Percentiles rank a stretch among this genome's conserved stretches.
phyloP scores from a whole-genome alignment of 2,113 vertebrate species.

The Sapajus apella region DNA sequence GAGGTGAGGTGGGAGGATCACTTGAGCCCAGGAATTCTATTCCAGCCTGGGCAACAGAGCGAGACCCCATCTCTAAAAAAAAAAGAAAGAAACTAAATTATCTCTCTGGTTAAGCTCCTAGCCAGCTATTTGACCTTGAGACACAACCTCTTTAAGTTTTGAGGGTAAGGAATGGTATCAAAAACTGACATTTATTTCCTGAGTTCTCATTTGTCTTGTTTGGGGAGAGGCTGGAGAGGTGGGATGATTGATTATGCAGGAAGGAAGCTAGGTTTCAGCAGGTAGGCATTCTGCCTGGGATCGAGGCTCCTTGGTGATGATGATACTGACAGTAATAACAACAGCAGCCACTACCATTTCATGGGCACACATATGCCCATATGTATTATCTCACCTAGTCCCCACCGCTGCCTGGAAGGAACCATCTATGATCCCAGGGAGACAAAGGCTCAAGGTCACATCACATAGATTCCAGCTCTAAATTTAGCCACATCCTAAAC shows the following conservation, averaged over 20 bases:
- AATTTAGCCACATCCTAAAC: neutral
- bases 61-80: no score
- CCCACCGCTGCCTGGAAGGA: neutral
- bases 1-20: no score
- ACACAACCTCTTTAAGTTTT: neutral
- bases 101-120: neutral
- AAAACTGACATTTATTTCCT: neutral
- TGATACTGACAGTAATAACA: neutral
- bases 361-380: neutral
- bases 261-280: neutral
- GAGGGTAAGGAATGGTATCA: neutral
- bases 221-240: neutral
- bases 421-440: neutral
- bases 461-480: neutral
- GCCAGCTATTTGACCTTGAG: neutral
- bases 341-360: neutral
- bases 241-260: neutral
- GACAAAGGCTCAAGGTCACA: rapidly evolving
- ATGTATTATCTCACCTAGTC: rapidly evolving
- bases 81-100: neutral
- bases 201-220: neutral
- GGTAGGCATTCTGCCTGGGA: neutral
- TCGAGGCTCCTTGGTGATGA: neutral
- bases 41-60: no score
- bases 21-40: no score